Evolutionary conservation across 2,888 invertebrate species (phyloP), one percentile per base, ranked within the genome.

Genomic region (Epinotia nisella): DNA sequence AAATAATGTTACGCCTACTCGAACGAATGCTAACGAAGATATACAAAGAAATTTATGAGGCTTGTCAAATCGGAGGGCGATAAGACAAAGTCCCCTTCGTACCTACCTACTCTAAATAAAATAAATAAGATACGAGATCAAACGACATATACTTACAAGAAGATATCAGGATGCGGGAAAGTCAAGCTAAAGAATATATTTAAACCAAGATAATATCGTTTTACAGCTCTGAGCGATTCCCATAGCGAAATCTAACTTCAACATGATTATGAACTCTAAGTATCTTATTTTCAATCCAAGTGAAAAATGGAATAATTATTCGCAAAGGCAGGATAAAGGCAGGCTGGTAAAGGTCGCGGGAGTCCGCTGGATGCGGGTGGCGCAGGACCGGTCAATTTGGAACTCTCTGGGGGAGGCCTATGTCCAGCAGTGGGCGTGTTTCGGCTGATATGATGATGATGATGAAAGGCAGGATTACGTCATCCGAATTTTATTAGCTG

Each of bases 1-100:
- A 53, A 73, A 64, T 39, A 17, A 69, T 69, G 39, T 64, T 41
- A 41, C 68, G 53, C 73, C 53, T 39, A 69, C 62, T 58, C 51
- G 19, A 10, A 59, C 53, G 3, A 49, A 49, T n/a, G 51, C n/a
- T 64, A 64, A 53, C 19, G 53, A 68, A 62, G 56, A 58, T 49
- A 29, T 59, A 58, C 49, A 39, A 17, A 58, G 41, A 29, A 71
- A 64, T 62, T 72, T 62, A 61, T 45, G 35, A 45, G 39, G 15
- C n/a, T 61, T 21, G 59, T 39, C n/a, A 13, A 56, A 45, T 60
- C 45, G 35, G 19, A 17, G 4, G 58, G 21, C 10, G 24, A 59
- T 53, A 53, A 71, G 17, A 49, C 17, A 49, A 19, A 21, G 35
- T 51, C 49, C 59, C 39, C 19, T 60, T 59, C 15, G 15, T 53